Percentiles rank a stretch among this genome's conserved stretches.
These are phyloP conservation scores for Sciurus carolinensis DNA, from an alignment of 2,797 vertebrate genomes.

Conservation along the genomic window DNA sequence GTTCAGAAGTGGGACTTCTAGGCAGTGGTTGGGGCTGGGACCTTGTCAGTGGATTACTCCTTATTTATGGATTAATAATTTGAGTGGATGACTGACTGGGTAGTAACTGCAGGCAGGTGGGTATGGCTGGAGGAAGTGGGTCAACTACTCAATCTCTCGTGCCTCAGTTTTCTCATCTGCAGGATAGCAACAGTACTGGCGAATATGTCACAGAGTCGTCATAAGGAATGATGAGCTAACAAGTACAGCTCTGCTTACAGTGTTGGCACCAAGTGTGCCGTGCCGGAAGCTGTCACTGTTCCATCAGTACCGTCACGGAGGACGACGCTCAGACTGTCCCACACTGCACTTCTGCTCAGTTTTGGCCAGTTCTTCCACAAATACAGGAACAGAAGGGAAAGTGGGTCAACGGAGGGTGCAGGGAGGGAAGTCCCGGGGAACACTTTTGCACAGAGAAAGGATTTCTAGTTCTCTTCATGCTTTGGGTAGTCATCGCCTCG, in stretches of 20 bases:
- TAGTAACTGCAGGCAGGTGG: no score
- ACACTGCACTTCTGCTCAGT: not conserved
- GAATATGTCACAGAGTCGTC: not conserved
- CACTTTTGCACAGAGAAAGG: not conserved
- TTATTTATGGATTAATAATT: no score
- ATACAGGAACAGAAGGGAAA: not conserved
- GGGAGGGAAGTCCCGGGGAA: not conserved
- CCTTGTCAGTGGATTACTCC: no score
- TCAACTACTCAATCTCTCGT: not conserved
- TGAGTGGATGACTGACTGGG: no score
- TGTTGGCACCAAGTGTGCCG: not conserved
- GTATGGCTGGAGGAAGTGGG: no score
- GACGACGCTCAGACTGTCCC: no score
- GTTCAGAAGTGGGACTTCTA: no score
- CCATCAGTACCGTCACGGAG: not conserved
- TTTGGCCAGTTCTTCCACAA: not conserved
- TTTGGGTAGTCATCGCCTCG: not conserved
- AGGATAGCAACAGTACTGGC: not conserved
- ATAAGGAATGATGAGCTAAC: not conserved
- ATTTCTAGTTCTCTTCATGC: not conserved
- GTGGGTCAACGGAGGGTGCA: not conserved
- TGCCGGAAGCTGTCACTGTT: rapidly evolving
- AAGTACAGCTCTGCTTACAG: not conserved
- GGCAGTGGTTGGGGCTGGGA: no score
- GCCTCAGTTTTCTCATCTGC: not conserved